Evolutionary conservation across 2,888 invertebrate species (phyloP).

Genomic region (Drosophila anomalata): DNA sequence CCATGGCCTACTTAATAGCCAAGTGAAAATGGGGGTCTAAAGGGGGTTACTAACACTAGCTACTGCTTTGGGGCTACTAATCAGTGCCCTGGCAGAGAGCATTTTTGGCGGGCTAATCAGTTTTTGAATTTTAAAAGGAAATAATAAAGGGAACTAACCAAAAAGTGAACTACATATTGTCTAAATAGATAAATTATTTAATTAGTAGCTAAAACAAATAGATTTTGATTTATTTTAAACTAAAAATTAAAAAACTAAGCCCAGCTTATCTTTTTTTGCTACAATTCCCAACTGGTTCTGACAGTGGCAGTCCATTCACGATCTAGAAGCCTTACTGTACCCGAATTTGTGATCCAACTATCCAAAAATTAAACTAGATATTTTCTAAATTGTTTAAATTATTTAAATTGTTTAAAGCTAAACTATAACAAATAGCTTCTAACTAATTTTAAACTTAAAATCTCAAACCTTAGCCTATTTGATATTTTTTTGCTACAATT

Average conservation of each 20-base stretch:
- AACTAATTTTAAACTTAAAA: no score
- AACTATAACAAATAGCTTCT: no score
- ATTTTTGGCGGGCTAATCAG: constrained; percentile 29
- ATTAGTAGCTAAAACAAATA: no score
- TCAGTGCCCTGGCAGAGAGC: constrained; percentile 15
- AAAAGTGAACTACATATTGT: background rate
- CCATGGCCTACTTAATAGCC: constrained; percentile 66
- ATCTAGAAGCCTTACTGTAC: no score
- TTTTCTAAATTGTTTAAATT: no score
- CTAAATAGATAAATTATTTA: no score
- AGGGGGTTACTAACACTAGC: background rate
- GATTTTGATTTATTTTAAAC: no score
- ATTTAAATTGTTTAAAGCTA: no score
- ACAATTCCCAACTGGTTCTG: background rate
- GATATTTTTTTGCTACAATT: background rate
- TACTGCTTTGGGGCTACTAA: constrained; percentile 6
- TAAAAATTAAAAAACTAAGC: no score
- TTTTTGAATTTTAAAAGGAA: constrained; percentile 11
- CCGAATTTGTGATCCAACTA: no score
- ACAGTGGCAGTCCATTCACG: background rate
- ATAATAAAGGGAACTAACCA: background rate
- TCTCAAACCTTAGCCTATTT: background rate
- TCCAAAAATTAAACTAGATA: no score
- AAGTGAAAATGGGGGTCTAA: constrained; percentile 25
- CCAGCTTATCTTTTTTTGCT: no score